Conservation (phyloP, 2,888 invertebrate genomes). For the Ischnura elegans region DNA sequence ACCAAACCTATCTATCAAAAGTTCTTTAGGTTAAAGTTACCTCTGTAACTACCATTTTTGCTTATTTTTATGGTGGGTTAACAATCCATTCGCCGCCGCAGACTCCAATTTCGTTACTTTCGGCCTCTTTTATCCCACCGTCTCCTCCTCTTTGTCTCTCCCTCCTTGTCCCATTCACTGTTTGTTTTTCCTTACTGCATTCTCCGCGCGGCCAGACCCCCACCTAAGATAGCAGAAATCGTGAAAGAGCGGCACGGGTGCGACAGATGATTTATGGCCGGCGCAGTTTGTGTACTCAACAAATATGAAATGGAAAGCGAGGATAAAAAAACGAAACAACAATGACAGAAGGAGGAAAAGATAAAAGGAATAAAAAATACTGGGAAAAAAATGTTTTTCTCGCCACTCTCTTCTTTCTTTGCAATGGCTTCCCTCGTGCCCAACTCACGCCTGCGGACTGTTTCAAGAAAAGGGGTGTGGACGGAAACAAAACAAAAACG, state of each 20-base stretch:
- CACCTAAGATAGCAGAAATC: not conserved
- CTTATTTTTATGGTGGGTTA: too few species aligned
- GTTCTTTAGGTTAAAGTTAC: too few species aligned
- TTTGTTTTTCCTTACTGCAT: too few species aligned
- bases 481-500: not conserved
- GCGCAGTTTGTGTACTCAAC: constrained; percentile 8
- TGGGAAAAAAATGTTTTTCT: not conserved
- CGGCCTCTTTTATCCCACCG: too few species aligned
- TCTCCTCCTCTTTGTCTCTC: too few species aligned
- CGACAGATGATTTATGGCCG: not conserved
- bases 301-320: not conserved
- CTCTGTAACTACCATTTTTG: too few species aligned
- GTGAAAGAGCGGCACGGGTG: not conserved
- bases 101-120: too few species aligned
- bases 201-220: too few species aligned
- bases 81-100: too few species aligned
- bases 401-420: too few species aligned
- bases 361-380: not conserved
- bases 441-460: not conserved
- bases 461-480: not conserved
- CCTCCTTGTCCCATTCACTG: too few species aligned
- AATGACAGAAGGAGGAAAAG: not conserved
- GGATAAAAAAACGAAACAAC: not conserved
- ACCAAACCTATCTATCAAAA: too few species aligned
- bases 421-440: not conserved